phyloP scores from a whole-genome alignment of 2,888 invertebrate species.

The Amorpha juglandis region DNA sequence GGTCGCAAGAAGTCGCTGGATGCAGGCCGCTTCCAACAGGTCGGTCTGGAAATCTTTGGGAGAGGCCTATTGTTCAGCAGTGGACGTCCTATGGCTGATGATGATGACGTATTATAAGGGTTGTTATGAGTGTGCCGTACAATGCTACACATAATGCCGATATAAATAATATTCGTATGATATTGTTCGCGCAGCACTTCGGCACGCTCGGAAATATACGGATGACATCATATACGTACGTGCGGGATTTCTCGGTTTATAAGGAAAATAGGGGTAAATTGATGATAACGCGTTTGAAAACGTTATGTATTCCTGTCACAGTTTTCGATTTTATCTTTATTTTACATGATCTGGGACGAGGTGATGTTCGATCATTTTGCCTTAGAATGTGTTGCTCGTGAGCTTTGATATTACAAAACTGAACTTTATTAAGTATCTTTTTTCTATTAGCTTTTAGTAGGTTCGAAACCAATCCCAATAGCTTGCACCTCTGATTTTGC shows the following conservation, averaged over 20 bases:
- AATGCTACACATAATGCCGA: neutral
- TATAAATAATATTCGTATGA: slow-evolving; percentile 3
- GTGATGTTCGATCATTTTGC: neutral
- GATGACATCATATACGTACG: slow-evolving; percentile 5
- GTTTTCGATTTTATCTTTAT: slow-evolving; percentile 9
- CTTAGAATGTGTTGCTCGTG: neutral
- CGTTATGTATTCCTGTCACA: neutral
- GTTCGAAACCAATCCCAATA: too few relatives aligned
- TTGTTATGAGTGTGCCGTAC: neutral
- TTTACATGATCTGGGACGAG: neutral
- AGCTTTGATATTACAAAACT: neutral
- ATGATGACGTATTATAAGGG: neutral
- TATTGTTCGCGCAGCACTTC: slow-evolving; percentile 5
- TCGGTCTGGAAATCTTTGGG: too few relatives aligned
- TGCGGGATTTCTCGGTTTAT: slow-evolving; percentile 17
- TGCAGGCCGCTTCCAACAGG: too few relatives aligned
- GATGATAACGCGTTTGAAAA: slow-evolving; percentile 20
- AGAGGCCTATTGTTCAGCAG: too few relatives aligned
- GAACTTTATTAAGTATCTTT: neutral
- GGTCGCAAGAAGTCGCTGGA: too few relatives aligned
- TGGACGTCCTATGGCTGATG: too few relatives aligned
- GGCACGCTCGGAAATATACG: slow-evolving; percentile 5
- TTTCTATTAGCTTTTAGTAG: too few relatives aligned
- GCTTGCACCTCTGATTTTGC: too few relatives aligned
- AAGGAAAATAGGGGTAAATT: slow-evolving; percentile 12